Evolutionary conservation across 2,113 vertebrate species (phyloP).

Genomic region (Catharus fuscescens): DNA sequence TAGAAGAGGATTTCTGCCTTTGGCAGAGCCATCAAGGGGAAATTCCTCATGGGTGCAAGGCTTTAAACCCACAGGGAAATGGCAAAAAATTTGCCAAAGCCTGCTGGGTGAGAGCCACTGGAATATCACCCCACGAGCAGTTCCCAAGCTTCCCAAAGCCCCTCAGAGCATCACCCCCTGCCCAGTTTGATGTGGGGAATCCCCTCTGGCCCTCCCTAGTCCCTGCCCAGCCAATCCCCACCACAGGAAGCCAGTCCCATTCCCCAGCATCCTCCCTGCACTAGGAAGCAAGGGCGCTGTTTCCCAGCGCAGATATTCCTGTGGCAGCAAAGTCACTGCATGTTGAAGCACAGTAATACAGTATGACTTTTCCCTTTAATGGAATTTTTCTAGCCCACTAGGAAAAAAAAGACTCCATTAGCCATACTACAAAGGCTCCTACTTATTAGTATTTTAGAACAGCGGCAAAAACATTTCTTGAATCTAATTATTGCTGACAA

Average conservation of each 20-base stretch:
- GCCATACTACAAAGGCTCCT: constrained; percentile 77
- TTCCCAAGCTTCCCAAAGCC: neutral
- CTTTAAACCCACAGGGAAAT: neutral
- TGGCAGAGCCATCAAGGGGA: neutral
- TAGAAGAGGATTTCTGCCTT: neutral
- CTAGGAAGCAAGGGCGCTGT: too few species aligned
- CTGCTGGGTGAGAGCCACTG: accelerated
- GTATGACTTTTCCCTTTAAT: constrained; percentile 77
- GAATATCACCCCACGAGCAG: accelerated
- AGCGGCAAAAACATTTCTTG: constrained; percentile 78
- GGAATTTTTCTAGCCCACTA: constrained; percentile 80
- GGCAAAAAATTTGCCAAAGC: neutral
- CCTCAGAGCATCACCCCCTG: neutral
- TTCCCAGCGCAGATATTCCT: neutral
- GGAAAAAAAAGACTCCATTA: constrained; percentile 75
- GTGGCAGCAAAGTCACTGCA: neutral
- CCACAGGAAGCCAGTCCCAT: neutral
- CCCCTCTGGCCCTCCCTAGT: neutral
- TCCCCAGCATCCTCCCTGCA: neutral
- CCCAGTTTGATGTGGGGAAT: accelerated
- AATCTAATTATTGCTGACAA: constrained; percentile 86
- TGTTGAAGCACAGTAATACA: constrained; percentile 51
- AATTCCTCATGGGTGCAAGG: neutral
- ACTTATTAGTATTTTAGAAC: constrained; percentile 83
- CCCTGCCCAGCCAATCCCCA: neutral